A percentile compares a stretch with the other conserved stretches of the same genome.
These are phyloP conservation scores for Umimayanthus kanabou DNA, from an alignment of 92 coral and sea anemone species.

Conservation along the genomic window DNA sequence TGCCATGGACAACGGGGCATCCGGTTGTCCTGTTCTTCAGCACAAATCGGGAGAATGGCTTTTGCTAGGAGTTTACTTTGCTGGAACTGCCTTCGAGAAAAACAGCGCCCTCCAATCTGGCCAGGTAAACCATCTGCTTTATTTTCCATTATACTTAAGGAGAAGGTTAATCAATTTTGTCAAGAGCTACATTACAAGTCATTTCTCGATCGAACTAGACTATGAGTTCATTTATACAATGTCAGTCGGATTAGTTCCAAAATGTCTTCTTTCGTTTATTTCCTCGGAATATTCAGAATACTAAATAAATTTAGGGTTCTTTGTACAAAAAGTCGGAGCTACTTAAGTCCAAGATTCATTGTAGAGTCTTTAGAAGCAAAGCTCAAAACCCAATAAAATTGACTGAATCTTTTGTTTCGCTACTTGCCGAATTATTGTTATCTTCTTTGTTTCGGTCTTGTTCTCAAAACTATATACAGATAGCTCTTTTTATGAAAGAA, in stretches of 20 bases:
- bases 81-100: constrained; percentile 63
- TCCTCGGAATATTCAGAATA: background rate
- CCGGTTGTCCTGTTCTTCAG: constrained; percentile 80
- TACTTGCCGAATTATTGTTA: no score
- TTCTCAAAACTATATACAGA: no score
- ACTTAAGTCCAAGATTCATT: no score
- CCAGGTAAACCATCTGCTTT: constrained; percentile 1
- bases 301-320: background rate
- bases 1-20: constrained; percentile 63
- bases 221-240: background rate
- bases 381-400: no score
- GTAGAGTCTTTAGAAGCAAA: background rate
- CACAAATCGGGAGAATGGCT: constrained; percentile 52
- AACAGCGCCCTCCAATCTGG: constrained; percentile 30
- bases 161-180: background rate
- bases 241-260: background rate
- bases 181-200: background rate
- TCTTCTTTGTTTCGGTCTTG: no score
- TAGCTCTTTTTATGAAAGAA: no score
- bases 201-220: no score
- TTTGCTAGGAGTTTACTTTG: constrained; percentile 72
- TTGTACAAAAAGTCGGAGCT: background rate
- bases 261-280: background rate
- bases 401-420: no score
- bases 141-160: background rate